Percentiles rank a stretch among this genome's conserved stretches.
Evolutionary conservation across 2,797 vertebrate genomes (phyloP).

Genomic region (Thripadectes ignobilis): DNA sequence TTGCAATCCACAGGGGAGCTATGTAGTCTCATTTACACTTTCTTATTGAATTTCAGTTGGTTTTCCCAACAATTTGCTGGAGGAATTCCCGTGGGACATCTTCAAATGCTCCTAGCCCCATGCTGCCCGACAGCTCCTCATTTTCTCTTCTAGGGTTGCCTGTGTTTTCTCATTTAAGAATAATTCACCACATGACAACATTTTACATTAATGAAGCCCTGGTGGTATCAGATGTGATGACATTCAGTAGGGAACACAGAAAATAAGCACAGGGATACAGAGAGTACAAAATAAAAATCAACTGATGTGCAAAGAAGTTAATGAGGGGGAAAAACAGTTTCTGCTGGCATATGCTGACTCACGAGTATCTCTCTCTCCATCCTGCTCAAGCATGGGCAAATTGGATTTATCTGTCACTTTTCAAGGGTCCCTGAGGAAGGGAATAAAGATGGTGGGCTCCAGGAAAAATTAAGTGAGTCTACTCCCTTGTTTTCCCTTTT

Average conservation of each 20-base stretch:
- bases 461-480: background rate
- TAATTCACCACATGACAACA: constrained; percentile 30
- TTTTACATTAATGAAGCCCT: constrained; percentile 65
- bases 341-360: constrained; percentile 39
- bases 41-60: constrained; percentile 43
- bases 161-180: constrained; percentile 27
- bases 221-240: constrained; percentile 4
- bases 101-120: constrained; percentile 24
- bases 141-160: constrained; percentile 33
- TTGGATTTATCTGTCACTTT: constrained; percentile 27
- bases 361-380: background rate
- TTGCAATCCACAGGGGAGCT: background rate
- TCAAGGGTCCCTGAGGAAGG: constrained; percentile 10
- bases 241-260: background rate
- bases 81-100: constrained; percentile 1
- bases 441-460: background rate
- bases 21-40: constrained; percentile 42
- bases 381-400: background rate
- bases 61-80: constrained; percentile 45
- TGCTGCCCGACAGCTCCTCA: background rate
- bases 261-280: constrained; percentile 18
- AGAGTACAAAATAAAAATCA: constrained; percentile 50
- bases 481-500: background rate
- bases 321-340: constrained; percentile 60
- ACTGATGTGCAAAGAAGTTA: constrained; percentile 59